These are phyloP conservation scores for Frieseomelitta varia DNA, from an alignment of 1,140 invertebrate genomes.

Conservation along the genomic window DNA sequence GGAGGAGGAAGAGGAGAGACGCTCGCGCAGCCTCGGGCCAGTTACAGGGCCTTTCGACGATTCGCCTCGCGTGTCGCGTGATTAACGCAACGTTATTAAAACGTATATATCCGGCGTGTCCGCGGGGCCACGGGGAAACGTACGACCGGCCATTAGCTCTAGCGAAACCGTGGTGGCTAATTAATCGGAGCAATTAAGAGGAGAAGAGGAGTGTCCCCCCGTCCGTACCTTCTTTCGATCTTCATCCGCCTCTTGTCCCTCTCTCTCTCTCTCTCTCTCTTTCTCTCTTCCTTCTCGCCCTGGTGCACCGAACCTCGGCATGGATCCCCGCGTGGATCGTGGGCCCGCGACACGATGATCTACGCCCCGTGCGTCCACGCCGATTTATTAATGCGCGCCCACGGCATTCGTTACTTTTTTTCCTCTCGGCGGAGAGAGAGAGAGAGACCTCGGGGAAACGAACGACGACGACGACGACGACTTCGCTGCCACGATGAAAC, in stretches of 20 bases:
- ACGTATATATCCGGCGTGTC: constrained; percentile 67
- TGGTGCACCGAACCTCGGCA: constrained; percentile 32
- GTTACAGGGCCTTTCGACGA: constrained; percentile 15
- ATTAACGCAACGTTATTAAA: constrained; percentile 71
- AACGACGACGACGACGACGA: constrained; percentile 22
- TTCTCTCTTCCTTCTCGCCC: background rate
- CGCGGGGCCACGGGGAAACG: constrained; percentile 67
- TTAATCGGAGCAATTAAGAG: constrained; percentile 77
- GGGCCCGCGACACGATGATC: constrained; percentile 73
- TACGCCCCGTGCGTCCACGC: constrained; percentile 66
- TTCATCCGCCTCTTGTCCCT: constrained; percentile 5
- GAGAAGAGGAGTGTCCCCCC: constrained; percentile 39
- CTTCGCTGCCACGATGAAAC: background rate
- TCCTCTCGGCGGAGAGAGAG: constrained; percentile 17
- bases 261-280: background rate
- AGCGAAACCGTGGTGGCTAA: constrained; percentile 74
- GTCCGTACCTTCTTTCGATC: constrained; percentile 27
- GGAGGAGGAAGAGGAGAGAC: background rate
- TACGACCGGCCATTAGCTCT: constrained; percentile 72
- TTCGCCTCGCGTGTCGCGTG: constrained; percentile 70
- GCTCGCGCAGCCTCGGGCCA: constrained; percentile 9
- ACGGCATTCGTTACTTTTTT: constrained; percentile 66
- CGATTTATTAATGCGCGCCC: constrained; percentile 74
- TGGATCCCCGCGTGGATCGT: constrained; percentile 58
- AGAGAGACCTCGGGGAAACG: constrained; percentile 28